Evolutionary conservation across 2,113 vertebrate species (phyloP).

Genomic region (Athene cunicularia): DNA sequence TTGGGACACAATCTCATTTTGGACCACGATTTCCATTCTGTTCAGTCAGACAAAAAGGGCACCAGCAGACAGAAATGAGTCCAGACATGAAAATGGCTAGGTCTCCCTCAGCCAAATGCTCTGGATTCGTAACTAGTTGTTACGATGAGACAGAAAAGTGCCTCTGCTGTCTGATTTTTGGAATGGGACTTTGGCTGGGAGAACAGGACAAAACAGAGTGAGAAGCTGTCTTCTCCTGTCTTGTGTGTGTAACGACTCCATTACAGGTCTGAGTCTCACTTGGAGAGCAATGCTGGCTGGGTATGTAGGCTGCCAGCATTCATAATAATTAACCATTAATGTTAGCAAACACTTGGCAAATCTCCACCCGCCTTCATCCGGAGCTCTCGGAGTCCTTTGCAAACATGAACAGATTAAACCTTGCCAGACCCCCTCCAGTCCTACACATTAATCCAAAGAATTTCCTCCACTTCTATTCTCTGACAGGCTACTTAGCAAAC

Average conservation of each 20-base stretch:
- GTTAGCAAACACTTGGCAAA: slow-evolving; percentile 59
- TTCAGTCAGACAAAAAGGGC: background rate
- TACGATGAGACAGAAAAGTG: background rate
- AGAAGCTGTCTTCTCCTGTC: background rate
- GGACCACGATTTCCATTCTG: background rate
- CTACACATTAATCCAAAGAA: background rate
- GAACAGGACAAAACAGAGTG: background rate
- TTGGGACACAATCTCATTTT: background rate
- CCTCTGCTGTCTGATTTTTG: slow-evolving; percentile 11
- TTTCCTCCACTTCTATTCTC: background rate
- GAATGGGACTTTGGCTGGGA: slow-evolving; percentile 21
- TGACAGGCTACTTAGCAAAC: background rate
- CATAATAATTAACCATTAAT: slow-evolving; percentile 61
- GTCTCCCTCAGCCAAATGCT: slow-evolving; percentile 35
- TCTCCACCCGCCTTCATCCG: background rate
- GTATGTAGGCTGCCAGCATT: slow-evolving; percentile 22
- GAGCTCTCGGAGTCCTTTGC: background rate
- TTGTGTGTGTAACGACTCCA: slow-evolving; percentile 11
- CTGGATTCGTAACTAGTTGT: background rate
- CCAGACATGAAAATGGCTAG: background rate
- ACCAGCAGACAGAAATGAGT: background rate
- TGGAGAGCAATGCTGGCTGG: background rate
- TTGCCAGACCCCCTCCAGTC: background rate
- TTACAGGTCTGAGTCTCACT: slow-evolving; percentile 14
- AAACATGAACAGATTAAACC: slow-evolving; percentile 9